A percentile compares a stretch with the other conserved stretches of the same genome.
These are phyloP conservation scores for Oenanthe melanoleuca DNA, from an alignment of 2,113 vertebrate genomes.

Conservation along the genomic window DNA sequence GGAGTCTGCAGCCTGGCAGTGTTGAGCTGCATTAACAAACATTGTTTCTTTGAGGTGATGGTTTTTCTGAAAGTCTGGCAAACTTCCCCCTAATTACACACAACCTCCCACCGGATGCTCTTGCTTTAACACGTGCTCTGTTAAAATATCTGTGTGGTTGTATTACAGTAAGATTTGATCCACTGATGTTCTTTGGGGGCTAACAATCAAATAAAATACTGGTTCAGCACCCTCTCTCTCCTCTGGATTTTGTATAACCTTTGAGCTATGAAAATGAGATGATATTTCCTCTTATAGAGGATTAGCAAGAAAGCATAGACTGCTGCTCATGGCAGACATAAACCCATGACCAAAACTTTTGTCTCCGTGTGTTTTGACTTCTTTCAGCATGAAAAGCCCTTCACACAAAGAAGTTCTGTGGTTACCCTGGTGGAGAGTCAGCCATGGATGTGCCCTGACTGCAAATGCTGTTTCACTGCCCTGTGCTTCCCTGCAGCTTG, in stretches of 20 bases:
- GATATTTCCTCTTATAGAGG: background rate
- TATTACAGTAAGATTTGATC: background rate
- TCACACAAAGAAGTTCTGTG: background rate
- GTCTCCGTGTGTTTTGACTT: background rate
- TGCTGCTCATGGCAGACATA: background rate
- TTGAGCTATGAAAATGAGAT: background rate
- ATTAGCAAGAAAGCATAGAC: background rate
- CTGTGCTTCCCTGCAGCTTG: fast-evolving
- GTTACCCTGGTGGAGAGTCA: background rate
- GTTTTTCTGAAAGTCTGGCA: background rate
- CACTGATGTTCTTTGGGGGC: fast-evolving
- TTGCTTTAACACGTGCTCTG: background rate
- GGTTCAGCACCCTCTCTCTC: background rate
- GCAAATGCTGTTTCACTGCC: background rate
- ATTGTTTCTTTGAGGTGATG: background rate
- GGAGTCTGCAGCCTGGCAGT: background rate
- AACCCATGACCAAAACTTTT: background rate
- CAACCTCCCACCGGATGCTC: background rate
- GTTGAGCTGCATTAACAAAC: background rate
- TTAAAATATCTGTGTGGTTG: background rate
- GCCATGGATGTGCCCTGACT: fast-evolving
- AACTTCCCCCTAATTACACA: background rate
- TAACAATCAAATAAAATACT: background rate
- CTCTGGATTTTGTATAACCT: background rate
- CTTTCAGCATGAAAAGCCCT: background rate